phyloP scores from a whole-genome alignment of 2,888 invertebrate species.

The Ennomos quercinarius region DNA sequence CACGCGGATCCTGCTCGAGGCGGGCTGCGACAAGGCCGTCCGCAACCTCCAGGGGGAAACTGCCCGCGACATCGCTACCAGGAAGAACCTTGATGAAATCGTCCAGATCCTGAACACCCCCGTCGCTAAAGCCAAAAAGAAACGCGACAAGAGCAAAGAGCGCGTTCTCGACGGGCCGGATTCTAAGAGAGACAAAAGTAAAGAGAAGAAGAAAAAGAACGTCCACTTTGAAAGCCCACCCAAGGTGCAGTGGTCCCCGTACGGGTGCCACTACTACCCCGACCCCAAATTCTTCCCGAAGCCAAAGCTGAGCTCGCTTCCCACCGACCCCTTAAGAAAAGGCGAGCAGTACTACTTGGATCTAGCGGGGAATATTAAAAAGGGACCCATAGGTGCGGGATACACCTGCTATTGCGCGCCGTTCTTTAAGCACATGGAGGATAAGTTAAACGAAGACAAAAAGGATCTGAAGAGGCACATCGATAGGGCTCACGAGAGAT shows the following conservation, averaged over 20 bases:
- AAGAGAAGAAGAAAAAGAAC: slow-evolving; percentile 79
- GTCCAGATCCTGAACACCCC: slow-evolving; percentile 89
- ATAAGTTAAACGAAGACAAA: slow-evolving; percentile 92
- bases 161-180: slow-evolving; percentile 84
- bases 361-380: slow-evolving; percentile 96
- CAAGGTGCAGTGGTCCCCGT: slow-evolving; percentile 92
- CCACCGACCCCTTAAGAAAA: slow-evolving; percentile 92
- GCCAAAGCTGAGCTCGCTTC: slow-evolving; percentile 93
- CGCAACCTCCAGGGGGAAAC: slow-evolving; percentile 96
- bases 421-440: slow-evolving; percentile 94
- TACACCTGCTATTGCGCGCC: slow-evolving; percentile 97
- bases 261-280: slow-evolving; percentile 96
- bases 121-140: slow-evolving; percentile 75
- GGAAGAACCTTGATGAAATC: slow-evolving; percentile 95
- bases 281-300: slow-evolving; percentile 94
- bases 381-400: slow-evolving; percentile 97
- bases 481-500: slow-evolving; percentile 91
- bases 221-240: slow-evolving; percentile 83
- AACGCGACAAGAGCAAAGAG: slow-evolving; percentile 81
- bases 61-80: slow-evolving; percentile 93
- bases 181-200: slow-evolving; percentile 75
- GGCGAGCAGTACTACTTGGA: slow-evolving; percentile 98
- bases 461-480: slow-evolving; percentile 92
- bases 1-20: slow-evolving; percentile 95
- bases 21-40: slow-evolving; percentile 88